phyloP scores from a whole-genome alignment of 2,888 invertebrate species.

The Congeria kusceri region DNA sequence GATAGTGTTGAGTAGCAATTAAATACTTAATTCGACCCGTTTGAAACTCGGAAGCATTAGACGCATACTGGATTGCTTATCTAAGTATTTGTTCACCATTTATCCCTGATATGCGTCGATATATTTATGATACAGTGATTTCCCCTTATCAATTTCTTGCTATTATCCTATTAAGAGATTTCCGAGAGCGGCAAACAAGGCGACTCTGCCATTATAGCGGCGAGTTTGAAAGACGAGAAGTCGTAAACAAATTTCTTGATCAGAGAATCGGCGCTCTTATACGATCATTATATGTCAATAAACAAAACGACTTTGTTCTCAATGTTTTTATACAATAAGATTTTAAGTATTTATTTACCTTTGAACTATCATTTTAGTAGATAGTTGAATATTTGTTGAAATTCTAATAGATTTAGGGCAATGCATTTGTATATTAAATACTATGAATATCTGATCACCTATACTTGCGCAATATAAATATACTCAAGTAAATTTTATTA shows the following conservation, averaged over 20 bases:
- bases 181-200: slow-evolving; percentile 10
- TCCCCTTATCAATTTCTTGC: slow-evolving; percentile 17
- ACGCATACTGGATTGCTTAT: slow-evolving; percentile 19
- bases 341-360: too few species aligned
- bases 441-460: too few species aligned
- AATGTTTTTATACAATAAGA: too few species aligned
- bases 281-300: too few species aligned
- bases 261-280: not conserved
- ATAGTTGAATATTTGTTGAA: too few species aligned
- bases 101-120: slow-evolving; percentile 36
- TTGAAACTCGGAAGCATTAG: slow-evolving; percentile 42
- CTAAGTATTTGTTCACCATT: slow-evolving; percentile 34
- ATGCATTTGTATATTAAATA: too few species aligned
- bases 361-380: too few species aligned
- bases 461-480: too few species aligned
- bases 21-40: slow-evolving; percentile 32
- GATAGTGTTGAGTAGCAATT: slow-evolving; percentile 51
- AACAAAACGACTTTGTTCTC: too few species aligned
- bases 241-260: slow-evolving; percentile 30
- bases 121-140: slow-evolving; percentile 39
- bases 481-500: too few species aligned
- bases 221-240: slow-evolving; percentile 28
- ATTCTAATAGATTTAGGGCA: too few species aligned
- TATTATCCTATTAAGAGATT: slow-evolving; percentile 49
- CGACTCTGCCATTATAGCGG: slow-evolving; percentile 30